Conservation (phyloP, 2,888 invertebrate species). For the Metalampra italica region DNA sequence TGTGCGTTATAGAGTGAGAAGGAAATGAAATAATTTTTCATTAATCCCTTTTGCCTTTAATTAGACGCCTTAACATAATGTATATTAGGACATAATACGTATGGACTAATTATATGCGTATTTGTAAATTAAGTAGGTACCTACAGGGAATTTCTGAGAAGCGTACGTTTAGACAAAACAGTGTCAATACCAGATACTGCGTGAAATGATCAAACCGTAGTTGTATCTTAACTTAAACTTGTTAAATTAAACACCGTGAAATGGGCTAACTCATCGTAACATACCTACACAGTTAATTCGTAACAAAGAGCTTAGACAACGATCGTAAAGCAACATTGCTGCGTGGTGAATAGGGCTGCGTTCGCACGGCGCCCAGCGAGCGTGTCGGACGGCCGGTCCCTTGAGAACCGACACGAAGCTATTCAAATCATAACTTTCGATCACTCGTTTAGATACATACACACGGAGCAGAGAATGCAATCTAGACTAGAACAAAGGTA, state of each 20-base stretch:
- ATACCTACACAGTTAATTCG: neutral
- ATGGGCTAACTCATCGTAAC: neutral
- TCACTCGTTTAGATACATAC: conserved; percentile 9
- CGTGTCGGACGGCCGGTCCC: conserved; percentile 2
- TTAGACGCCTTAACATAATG: too few species aligned
- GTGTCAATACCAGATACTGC: too few species aligned
- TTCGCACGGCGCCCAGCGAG: neutral
- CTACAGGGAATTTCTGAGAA: too few species aligned
- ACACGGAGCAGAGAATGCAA: neutral
- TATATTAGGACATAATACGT: too few species aligned
- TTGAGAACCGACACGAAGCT: conserved; percentile 8
- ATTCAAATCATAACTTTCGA: conserved; percentile 23
- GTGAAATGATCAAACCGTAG: too few species aligned
- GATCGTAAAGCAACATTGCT: neutral
- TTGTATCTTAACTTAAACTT: too few species aligned
- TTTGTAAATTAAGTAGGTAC: too few species aligned
- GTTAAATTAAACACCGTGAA: neutral
- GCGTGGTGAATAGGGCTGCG: neutral
- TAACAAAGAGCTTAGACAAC: neutral
- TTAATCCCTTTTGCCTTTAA: too few species aligned
- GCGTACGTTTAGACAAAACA: too few species aligned
- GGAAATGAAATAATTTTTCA: too few species aligned
- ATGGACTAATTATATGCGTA: too few species aligned
- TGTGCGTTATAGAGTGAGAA: too few species aligned
- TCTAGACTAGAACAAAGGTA: conserved; percentile 5